Base-by-base conservation (phyloP, 2,888 invertebrate species). In the Aporophyla lueneburgensis region DNA sequence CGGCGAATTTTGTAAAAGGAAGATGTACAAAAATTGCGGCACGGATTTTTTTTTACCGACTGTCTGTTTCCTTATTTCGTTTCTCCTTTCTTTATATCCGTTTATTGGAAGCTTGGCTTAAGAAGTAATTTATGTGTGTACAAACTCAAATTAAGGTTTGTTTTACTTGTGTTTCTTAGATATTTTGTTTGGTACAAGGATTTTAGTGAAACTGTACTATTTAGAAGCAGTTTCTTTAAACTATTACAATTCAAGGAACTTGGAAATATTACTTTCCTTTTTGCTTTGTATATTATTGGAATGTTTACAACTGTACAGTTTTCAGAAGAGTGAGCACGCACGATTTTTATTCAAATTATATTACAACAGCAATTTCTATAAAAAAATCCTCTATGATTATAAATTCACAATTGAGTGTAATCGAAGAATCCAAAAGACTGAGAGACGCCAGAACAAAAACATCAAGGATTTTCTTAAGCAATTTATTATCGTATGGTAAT, bases 31-130 rank as follows among this genome's bases (percentile, higher is more conserved):
- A 93, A 94, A 93, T 93, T 93, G 93, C 88, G 92, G 92, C 87
- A 82, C 85, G 88, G 92, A 91, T 94, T 94, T 94, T 93, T 74
- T 92, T 92, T 90, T 84, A 86, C 79, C 84, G 79, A 74, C 88
- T 91, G 89, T 92, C 93, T 93, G 93, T 93, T 95, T 93, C 93
- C 93, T 93, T 95, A 94, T 95, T 95, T 93, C 93, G 93, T 93
- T 93, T 92, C 91, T 86, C 88, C 86, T 91, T 93, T 89, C 90
- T 89, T 92, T 92, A 91, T 93, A 93, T 93, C 89, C 93, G 93
- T 93, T 94, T 94, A 95, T 95, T 94, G 93, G 93, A 90, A 91
- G 91, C 90, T 91, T 81, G 92, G 93, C 91, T 94, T 93, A 92
- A 90, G 90, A 89, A 85, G 91, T 93, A 94, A 95, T 95, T 94